Percentiles rank a stretch among this genome's conserved stretches.
These are phyloP conservation scores for Acanthaster planci DNA, from an alignment of 35 echinoderm and acorn worm species.

Conservation along the genomic window DNA sequence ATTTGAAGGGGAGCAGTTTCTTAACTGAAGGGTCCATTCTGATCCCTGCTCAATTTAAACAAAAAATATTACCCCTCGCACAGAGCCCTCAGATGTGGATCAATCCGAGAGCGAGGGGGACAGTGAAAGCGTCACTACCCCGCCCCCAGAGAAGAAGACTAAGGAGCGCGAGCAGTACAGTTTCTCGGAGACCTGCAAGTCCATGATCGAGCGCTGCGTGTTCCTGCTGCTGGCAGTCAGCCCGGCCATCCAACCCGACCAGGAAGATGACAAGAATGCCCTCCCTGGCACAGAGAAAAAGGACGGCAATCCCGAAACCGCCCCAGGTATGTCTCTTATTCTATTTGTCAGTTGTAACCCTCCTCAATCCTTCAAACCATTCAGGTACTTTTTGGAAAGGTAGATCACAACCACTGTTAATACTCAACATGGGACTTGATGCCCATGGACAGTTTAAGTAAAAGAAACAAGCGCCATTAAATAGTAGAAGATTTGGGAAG, in stretches of 20 bases:
- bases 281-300: background rate
- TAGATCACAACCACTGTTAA: too few relatives aligned
- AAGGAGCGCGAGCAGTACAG: constrained; percentile 53
- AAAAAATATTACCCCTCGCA: too few relatives aligned
- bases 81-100: constrained; percentile 38
- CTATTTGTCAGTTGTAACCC: too few relatives aligned
- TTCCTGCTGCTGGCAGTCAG: constrained; percentile 80
- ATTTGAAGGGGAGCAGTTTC: too few relatives aligned
- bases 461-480: too few relatives aligned
- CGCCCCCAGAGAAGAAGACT: background rate
- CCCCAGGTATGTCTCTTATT: background rate
- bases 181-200: constrained; percentile 88
- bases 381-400: too few relatives aligned
- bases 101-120: constrained; percentile 41
- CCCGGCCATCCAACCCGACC: constrained; percentile 31
- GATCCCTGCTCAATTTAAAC: too few relatives aligned
- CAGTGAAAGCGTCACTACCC: background rate
- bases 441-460: too few relatives aligned
- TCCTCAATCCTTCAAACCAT: too few relatives aligned
- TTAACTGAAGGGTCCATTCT: too few relatives aligned
- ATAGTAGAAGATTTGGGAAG: too few relatives aligned
- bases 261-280: background rate
- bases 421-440: too few relatives aligned
- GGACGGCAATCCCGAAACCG: background rate
- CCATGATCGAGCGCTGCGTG: constrained; percentile 80